A percentile compares a stretch with the other conserved stretches of the same genome.
Evolutionary conservation across 2,888 invertebrate species (phyloP).

Genomic region (Dryobotodes eremita): DNA sequence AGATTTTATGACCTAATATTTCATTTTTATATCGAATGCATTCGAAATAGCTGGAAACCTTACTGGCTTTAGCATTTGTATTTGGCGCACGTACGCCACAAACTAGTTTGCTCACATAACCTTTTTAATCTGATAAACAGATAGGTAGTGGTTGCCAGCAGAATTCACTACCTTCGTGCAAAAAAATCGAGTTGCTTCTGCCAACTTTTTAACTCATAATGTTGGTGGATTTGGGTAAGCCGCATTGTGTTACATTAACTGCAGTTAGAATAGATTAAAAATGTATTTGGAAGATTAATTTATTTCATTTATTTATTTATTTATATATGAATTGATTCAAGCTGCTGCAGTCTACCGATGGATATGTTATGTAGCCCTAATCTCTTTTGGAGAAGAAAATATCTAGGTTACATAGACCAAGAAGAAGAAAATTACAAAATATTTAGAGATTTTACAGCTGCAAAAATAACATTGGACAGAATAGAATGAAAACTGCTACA

Average conservation of each 20-base stretch:
- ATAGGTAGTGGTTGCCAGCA: constrained; percentile 72
- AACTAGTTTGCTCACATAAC: constrained; percentile 70
- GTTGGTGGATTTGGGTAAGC: constrained; percentile 31
- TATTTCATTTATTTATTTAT: neutral
- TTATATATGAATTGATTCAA: neutral
- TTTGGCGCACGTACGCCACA: constrained; percentile 71
- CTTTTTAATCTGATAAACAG: constrained; percentile 74
- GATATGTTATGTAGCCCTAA: neutral
- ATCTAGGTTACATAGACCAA: neutral
- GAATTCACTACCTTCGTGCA: constrained; percentile 67
- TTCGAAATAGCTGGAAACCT: constrained; percentile 45
- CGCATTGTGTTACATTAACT: constrained; percentile 24
- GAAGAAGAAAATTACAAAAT: neutral
- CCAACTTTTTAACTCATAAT: constrained; percentile 54
- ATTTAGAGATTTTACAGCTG: neutral
- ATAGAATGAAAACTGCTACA: neutral
- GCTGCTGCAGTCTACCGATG: neutral
- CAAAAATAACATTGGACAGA: neutral
- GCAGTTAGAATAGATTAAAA: neutral
- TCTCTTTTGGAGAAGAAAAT: neutral
- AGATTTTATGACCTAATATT: constrained; percentile 36
- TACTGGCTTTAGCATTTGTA: constrained; percentile 56
- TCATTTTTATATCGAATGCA: constrained; percentile 58
- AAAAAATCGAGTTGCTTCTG: constrained; percentile 53
- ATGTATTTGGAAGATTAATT: neutral